Conservation (phyloP, 2,888 invertebrate species). For the Ornithoptera priamus region DNA sequence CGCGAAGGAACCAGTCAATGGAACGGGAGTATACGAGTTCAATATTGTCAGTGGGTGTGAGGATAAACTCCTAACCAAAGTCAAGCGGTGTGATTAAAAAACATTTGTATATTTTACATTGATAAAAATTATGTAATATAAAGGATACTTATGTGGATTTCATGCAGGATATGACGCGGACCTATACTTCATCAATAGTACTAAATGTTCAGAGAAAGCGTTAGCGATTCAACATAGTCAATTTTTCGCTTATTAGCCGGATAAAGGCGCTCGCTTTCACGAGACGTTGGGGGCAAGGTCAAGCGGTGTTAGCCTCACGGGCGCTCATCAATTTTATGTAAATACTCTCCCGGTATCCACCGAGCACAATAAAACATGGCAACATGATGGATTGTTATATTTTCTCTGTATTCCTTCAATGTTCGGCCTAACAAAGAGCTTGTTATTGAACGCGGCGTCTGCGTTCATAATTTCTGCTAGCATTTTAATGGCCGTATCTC, state of each 20-base stretch:
- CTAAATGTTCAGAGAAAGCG: slow-evolving; percentile 18
- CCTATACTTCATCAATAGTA: slow-evolving; percentile 7
- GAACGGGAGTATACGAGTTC: too few relatives aligned
- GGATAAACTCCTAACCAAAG: too few relatives aligned
- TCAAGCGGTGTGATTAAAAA: too few relatives aligned
- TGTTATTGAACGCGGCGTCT: slow-evolving; percentile 25
- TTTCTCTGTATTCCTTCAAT: slow-evolving; percentile 42
- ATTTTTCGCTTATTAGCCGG: slow-evolving; percentile 62
- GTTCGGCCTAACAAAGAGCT: slow-evolving; percentile 25
- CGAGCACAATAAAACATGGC: slow-evolving; percentile 63
- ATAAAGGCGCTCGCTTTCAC: slow-evolving; percentile 48
- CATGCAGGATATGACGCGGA: not conserved
- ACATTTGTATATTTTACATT: too few relatives aligned
- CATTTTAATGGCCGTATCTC: slow-evolving; percentile 3
- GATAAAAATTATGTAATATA: not conserved
- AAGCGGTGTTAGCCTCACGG: slow-evolving; percentile 56
- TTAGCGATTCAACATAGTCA: slow-evolving; percentile 34
- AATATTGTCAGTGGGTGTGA: too few relatives aligned
- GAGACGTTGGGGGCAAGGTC: slow-evolving; percentile 61
- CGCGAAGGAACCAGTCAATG: too few relatives aligned
- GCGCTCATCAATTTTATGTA: slow-evolving; percentile 72
- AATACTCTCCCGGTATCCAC: slow-evolving; percentile 68
- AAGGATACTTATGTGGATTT: not conserved
- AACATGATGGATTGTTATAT: slow-evolving; percentile 66
- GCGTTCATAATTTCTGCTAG: slow-evolving; percentile 3